Conservation (phyloP, 1,140 invertebrate species). For the Aphidius gifuensis region DNA sequence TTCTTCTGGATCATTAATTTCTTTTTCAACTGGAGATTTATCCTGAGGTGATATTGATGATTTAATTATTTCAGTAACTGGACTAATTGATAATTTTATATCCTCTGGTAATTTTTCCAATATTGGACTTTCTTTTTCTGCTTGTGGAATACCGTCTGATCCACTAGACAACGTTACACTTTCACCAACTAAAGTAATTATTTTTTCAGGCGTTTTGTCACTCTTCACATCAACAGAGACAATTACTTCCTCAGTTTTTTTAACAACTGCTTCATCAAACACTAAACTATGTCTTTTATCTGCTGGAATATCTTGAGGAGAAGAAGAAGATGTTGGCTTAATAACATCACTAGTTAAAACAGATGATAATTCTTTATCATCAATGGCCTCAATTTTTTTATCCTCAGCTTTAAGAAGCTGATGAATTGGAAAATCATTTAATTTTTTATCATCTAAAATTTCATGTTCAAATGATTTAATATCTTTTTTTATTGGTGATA, state of each 20-base stretch:
- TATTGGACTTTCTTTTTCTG: not conserved
- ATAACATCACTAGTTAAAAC: not conserved
- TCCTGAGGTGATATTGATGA: no score
- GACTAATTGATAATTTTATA: constrained; percentile 15
- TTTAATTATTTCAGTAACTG: not conserved
- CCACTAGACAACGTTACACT: not conserved
- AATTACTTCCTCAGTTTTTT: constrained; percentile 2
- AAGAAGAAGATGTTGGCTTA: not conserved
- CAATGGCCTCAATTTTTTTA: not conserved
- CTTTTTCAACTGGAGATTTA: no score
- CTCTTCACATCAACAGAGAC: constrained; percentile 19
- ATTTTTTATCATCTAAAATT: not conserved
- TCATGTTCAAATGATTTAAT: not conserved
- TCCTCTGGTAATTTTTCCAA: not conserved
- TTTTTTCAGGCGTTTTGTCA: constrained; percentile 8
- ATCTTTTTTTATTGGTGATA: constrained; percentile 2
- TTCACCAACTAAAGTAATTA: not conserved
- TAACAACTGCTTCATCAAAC: not conserved
- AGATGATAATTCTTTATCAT: not conserved
- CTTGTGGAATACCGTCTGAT: not conserved
- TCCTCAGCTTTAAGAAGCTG: not conserved
- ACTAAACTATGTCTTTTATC: not conserved
- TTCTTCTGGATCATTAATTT: no score
- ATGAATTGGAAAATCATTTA: not conserved
- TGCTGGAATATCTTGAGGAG: not conserved